phyloP scores from a whole-genome alignment of 2,113 vertebrate genomes.

The Cheirogaleus medius region DNA sequence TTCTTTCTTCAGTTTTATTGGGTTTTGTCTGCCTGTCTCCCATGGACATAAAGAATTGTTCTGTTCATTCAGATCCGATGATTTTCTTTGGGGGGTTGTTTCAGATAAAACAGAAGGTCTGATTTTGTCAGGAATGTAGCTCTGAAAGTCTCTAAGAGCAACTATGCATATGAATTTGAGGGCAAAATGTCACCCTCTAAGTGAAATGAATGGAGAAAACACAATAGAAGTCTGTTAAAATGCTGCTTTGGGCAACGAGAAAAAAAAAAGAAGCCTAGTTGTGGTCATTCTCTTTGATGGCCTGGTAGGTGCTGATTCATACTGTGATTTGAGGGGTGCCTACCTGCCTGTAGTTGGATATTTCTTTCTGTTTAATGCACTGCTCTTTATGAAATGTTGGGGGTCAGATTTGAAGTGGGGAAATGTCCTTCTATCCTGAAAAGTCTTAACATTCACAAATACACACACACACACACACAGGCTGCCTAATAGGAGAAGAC shows the following conservation, averaged over 20 bases:
- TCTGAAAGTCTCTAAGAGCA: constrained; percentile 55
- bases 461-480: neutral
- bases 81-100: constrained; percentile 66
- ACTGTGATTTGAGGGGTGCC: neutral
- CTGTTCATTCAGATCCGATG: constrained; percentile 65
- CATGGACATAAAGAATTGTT: constrained; percentile 61
- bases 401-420: neutral
- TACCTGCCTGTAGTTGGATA: neutral
- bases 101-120: constrained; percentile 62
- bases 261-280: neutral
- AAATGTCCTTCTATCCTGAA: neutral
- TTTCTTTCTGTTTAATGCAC: neutral
- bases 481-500: neutral
- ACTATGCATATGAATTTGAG: constrained; percentile 66
- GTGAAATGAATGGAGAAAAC: constrained; percentile 46
- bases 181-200: constrained; percentile 62
- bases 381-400: neutral
- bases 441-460: constrained; percentile 2
- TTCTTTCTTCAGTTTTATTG: constrained; percentile 68
- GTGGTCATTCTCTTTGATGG: neutral
- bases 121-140: constrained; percentile 63
- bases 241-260: neutral
- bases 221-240: constrained; percentile 63
- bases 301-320: neutral
- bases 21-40: constrained; percentile 65